Evolutionary conservation across 2,888 invertebrate genomes (phyloP), one percentile per base, ranked within the genome.

Genomic region (Tuta absoluta): DNA sequence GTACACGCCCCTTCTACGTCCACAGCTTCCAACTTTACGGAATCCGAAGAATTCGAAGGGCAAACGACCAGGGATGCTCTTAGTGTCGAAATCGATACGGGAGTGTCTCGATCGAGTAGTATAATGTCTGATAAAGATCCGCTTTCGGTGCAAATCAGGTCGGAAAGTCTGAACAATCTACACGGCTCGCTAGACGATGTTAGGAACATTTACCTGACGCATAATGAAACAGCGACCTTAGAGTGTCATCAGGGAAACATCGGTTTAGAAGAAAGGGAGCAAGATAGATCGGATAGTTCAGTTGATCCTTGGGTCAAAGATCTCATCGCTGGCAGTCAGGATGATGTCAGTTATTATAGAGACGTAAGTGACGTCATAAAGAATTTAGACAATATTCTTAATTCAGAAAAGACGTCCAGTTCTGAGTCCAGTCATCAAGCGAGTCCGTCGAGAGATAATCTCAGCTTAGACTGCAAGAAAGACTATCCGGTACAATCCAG

Each of bases 111-210:
- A 23, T 87, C 89, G 38, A 89, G 87, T 71, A 89, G 89, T 69
- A 86, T 89, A 61, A 85, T 87, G 84, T 91, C 91, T 2, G 90
- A 91, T 61, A 85, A 79, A 69, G 90, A 91, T 23, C 85, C 85
- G 0, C 79, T 89, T 48, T 86, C 88, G 0, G 69, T 82, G 37
- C 89, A 87, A 73, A 79, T 84, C 61, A 92, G 89, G 71, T 92
- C 93, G 0, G 93, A 93, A 45, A 93, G 93, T 71, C 81, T 94
- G 48, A 93, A 92, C 48, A 95, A 95, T 76, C 86, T 96, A 0
- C 94, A 95, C 71, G 95, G 95, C 0, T 95, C 95, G 0, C 82
- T 95, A 4, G 95, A 95, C 66, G 93, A 93, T 74, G 89, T 93
- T 0, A 78, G 88, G 28, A 90, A 90, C 66, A 90, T 90, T 65